Percentiles rank a stretch among this genome's conserved stretches.
phyloP scores from a whole-genome alignment of 2,113 vertebrate species.

The Fregetta grallaria region DNA sequence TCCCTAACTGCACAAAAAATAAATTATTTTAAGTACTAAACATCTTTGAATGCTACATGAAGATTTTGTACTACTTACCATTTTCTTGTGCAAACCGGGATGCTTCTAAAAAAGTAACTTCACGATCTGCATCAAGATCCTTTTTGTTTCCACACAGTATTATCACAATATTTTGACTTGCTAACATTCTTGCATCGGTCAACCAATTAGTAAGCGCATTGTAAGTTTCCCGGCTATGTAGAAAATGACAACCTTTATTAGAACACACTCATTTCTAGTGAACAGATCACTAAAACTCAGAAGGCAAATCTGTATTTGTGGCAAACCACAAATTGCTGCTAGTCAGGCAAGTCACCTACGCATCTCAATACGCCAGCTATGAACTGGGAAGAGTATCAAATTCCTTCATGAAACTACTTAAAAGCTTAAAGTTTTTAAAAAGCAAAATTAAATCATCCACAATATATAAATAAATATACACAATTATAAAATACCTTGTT shows the following conservation, averaged over 20 bases:
- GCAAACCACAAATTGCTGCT: not conserved
- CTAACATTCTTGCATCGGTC: slow-evolving; percentile 81
- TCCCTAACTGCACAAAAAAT: not conserved
- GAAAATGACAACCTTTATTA: slow-evolving; percentile 54
- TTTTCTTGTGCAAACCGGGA: slow-evolving; percentile 82
- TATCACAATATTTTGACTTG: slow-evolving; percentile 81
- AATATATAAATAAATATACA: not conserved
- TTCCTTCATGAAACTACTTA: not conserved
- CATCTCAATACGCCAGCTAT: not conserved
- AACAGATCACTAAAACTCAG: not conserved
- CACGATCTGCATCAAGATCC: slow-evolving; percentile 79
- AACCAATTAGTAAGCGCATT: slow-evolving; percentile 84
- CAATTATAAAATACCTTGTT: not conserved
- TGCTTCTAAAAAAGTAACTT: slow-evolving; percentile 82
- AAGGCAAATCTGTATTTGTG: not conserved
- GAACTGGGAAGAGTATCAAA: not conserved
- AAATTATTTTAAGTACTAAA: not conserved
- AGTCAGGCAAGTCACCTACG: not conserved
- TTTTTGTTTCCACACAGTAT: slow-evolving; percentile 83
- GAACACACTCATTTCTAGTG: not conserved
- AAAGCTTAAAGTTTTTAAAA: not conserved
- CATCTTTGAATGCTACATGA: not conserved
- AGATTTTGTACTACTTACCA: slow-evolving; percentile 59
- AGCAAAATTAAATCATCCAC: not conserved
- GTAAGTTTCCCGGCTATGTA: slow-evolving; percentile 79